These are phyloP conservation scores for Pleuronectes platessa DNA, from an alignment of 2,113 vertebrate genomes.

Conservation along the genomic window DNA sequence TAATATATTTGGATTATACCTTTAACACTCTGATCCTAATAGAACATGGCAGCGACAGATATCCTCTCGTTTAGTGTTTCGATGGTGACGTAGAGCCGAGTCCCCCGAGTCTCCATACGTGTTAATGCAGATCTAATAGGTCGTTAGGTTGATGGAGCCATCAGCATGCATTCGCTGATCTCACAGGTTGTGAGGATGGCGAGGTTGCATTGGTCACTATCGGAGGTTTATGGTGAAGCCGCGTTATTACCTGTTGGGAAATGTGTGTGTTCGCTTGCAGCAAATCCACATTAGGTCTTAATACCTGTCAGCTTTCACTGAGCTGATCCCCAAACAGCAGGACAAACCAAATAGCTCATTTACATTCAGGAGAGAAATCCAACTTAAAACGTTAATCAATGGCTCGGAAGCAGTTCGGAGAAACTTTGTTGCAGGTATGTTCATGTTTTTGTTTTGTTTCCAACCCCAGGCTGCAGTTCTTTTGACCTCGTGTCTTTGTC, in stretches of 20 bases:
- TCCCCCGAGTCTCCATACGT: neutral
- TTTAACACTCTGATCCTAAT: neutral
- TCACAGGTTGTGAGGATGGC: neutral
- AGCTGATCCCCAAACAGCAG: constrained; percentile 10
- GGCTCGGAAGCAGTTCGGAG: neutral
- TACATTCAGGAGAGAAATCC: neutral
- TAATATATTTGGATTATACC: constrained; percentile 13
- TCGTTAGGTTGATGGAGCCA: neutral
- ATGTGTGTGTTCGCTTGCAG: constrained; percentile 11
- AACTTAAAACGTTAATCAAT: neutral
- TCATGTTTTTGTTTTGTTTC: neutral
- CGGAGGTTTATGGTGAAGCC: constrained; percentile 5
- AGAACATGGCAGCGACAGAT: neutral
- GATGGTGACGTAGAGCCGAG: neutral
- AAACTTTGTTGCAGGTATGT: neutral
- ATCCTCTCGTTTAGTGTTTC: neutral
- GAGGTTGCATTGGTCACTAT: neutral
- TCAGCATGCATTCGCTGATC: neutral
- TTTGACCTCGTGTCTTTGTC: constrained; percentile 37
- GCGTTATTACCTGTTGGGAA: constrained; percentile 10
- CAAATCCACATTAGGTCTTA: constrained; percentile 17
- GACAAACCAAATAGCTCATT: neutral
- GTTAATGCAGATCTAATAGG: neutral
- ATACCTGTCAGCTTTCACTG: no score
- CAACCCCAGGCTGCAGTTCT: neutral